Evolutionary conservation across 2,797 vertebrate genomes (phyloP).

Genomic region (Xenentodon cancila): DNA sequence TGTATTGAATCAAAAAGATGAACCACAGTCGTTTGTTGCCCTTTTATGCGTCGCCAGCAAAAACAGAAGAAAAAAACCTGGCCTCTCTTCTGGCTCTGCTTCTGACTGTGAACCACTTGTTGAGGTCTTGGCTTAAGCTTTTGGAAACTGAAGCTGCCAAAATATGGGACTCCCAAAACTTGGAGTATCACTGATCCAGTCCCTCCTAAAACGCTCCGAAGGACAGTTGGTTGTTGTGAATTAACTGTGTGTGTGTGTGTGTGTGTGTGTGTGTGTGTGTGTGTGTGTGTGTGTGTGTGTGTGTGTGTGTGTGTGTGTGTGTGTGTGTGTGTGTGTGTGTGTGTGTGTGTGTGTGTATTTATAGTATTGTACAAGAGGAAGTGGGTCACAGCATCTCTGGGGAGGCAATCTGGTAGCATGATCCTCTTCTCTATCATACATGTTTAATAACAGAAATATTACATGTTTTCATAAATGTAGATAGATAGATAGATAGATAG

Average conservation of each 20-base stretch:
- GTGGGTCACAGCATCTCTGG: conserved; percentile 73
- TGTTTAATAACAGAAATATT: conserved; percentile 73
- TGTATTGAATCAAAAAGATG: not conserved
- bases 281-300: conserved; percentile 13
- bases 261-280: too few relatives aligned
- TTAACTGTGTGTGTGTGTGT: conserved; percentile 10
- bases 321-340: not conserved
- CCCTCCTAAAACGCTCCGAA: not conserved
- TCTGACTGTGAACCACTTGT: conserved; percentile 1
- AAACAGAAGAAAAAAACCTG: not conserved
- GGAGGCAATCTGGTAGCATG: conserved; percentile 61
- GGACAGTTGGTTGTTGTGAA: conserved; percentile 39
- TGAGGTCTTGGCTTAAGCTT: not conserved
- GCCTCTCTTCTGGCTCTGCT: not conserved
- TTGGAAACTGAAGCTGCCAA: not conserved
- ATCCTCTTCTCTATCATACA: conserved; percentile 72
- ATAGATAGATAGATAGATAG: too few relatives aligned
- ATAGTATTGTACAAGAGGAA: conserved; percentile 64
- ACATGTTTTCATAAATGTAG: conserved; percentile 43
- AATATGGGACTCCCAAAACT: not conserved
- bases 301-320: too few relatives aligned
- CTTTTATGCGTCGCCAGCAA: not conserved
- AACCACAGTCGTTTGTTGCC: not conserved
- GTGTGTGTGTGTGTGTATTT: conserved; percentile 29
- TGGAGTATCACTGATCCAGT: not conserved